A percentile compares a stretch with the other conserved stretches of the same genome.
Conservation (phyloP, 2,888 invertebrate species). For the Drosophila subquinaria region DNA sequence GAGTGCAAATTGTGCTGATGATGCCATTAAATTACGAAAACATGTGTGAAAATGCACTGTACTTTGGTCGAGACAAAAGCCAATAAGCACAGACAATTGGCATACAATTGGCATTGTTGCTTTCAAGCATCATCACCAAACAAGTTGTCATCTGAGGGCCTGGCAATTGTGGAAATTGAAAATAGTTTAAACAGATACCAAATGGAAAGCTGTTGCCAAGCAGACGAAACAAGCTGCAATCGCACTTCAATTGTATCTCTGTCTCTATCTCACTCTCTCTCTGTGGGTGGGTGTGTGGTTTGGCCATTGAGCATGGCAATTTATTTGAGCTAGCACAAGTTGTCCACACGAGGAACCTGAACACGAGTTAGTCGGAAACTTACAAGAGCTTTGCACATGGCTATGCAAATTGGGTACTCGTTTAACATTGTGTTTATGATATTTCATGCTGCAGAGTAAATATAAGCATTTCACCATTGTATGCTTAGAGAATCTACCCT, state of each 20-base stretch:
- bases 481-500: slow-evolving; percentile 1
- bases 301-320: slow-evolving; percentile 32
- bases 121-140: slow-evolving; percentile 17
- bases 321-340: slow-evolving; percentile 11
- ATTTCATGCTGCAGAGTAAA: slow-evolving; percentile 36
- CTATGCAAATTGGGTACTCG: slow-evolving; percentile 60
- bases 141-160: slow-evolving; percentile 37
- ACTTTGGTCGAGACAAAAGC: not conserved
- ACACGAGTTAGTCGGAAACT: slow-evolving; percentile 32
- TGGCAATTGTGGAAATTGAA: slow-evolving; percentile 42
- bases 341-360: slow-evolving; percentile 27
- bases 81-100: not conserved
- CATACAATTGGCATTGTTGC: slow-evolving; percentile 38
- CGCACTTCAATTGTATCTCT: slow-evolving; percentile 8
- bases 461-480: slow-evolving; percentile 6
- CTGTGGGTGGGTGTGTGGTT: slow-evolving; percentile 4
- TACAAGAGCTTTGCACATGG: slow-evolving; percentile 31
- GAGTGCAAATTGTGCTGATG: slow-evolving; percentile 9
- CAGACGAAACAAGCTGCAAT: slow-evolving; percentile 12
- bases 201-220: slow-evolving; percentile 8
- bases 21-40: slow-evolving; percentile 14
- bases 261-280: not conserved
- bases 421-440: slow-evolving; percentile 57
- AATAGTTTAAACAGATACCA: slow-evolving; percentile 33
- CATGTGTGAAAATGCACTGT: slow-evolving; percentile 4